Base-by-base conservation (phyloP, 2,113 vertebrate species). In the Trogon melanurus region DNA sequence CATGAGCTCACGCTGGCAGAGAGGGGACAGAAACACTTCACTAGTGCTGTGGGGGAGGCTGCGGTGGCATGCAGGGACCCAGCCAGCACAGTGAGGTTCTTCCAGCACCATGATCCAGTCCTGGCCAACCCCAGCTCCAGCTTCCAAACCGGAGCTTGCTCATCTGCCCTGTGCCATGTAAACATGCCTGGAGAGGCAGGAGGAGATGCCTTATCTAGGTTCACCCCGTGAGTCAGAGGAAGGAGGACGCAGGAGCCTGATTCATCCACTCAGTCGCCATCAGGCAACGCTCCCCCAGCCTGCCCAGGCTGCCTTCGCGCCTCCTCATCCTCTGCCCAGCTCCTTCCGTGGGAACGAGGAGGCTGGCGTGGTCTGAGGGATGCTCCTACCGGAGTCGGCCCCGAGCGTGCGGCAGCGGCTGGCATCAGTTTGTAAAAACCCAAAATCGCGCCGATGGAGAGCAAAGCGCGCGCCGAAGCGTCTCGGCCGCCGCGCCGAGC, bases 1-100 rank as follows among this genome's bases (percentile, higher is more conserved):
- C 12, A 10, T 0, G 0, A 2, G 4, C 48, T 69, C 58, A 14
- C 0, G 0, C 2, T 4, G 12, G 36, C 61, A 41, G n/a, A 58
- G 73, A 85, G 29, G 18, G 51, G 34, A 61, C n/a, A 62, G 45
- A 47, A 58, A 16, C 6, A 2, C 34, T 27, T 50, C 19, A 7
- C n/a, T 9, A 32, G 53, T 1, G n/a, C 25, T 54, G 38, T 2
- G 3, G 27, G 25, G n/a, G 72, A n/a, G 50, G 83, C 32, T 76
- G 71, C 6, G 26, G 30, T 0, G 3, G 65, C 34, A 36, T 2
- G 7, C 19, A 17, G 30, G 25, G 69, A 72, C 7, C 2, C 29
- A 8, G 11, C 16, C 3, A 23, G 69, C 34, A 30, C 61, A n/a
- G 75, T 44, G 9, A 1, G 5, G 60, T 38, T 65, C 50, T 79